Evolutionary conservation across 2,888 invertebrate genomes (phyloP).

Genomic region (Listrodromus nycthemerus): DNA sequence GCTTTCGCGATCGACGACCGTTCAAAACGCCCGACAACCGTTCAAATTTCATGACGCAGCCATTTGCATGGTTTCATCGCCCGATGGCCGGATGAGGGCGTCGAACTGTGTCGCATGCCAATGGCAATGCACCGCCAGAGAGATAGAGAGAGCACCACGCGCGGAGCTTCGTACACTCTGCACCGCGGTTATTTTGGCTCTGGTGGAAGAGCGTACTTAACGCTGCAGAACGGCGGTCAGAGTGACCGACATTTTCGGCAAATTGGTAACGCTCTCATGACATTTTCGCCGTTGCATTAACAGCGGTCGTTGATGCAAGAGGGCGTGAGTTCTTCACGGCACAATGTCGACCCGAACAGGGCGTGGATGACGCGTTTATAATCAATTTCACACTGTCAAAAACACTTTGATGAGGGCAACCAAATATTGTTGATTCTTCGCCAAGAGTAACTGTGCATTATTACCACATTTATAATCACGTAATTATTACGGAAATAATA

Average conservation of each 20-base stretch:
- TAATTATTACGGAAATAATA: not conserved
- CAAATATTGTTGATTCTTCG: not conserved
- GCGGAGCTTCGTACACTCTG: conserved; percentile 16
- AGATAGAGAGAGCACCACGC: not conserved
- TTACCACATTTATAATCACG: not conserved
- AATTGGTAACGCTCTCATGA: conserved; percentile 40
- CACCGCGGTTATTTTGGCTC: not conserved
- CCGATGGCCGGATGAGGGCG: conserved; percentile 13
- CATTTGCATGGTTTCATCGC: conserved; percentile 24
- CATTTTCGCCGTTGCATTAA: conserved; percentile 54
- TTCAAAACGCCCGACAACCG: not conserved
- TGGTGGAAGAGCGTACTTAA: not conserved
- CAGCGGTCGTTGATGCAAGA: conserved; percentile 37
- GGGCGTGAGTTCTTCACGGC: conserved; percentile 25
- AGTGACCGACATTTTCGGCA: conserved; percentile 56
- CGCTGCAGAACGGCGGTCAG: conserved; percentile 20
- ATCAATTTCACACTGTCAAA: not conserved
- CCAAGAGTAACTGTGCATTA: not conserved
- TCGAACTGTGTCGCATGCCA: conserved; percentile 43
- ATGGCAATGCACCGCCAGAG: conserved; percentile 34
- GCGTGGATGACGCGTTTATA: not conserved
- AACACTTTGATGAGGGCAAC: not conserved
- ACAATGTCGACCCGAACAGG: not conserved
- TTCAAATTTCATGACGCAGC: conserved; percentile 46
- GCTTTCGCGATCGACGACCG: conserved; percentile 32